Conservation (phyloP, 2,888 invertebrate genomes). For the Panzeria rudis region DNA sequence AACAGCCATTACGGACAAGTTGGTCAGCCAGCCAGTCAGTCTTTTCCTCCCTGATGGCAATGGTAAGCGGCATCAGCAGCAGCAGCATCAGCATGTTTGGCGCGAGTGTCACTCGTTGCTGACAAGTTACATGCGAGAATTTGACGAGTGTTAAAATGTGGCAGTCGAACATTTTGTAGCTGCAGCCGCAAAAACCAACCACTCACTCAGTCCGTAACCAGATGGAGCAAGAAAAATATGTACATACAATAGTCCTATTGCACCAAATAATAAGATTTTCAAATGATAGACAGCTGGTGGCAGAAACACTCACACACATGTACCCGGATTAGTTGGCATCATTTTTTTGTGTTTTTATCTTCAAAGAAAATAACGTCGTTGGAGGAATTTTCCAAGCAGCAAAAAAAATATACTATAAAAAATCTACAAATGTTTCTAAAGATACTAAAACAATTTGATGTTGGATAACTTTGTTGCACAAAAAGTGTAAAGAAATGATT, state of each 20-base stretch:
- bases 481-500: not conserved
- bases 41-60: constrained; percentile 60
- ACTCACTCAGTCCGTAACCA: constrained; percentile 36
- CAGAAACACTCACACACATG: constrained; percentile 34
- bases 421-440: not conserved
- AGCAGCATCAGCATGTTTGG: constrained; percentile 70
- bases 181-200: constrained; percentile 62
- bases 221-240: constrained; percentile 20
- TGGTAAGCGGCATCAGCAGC: constrained; percentile 51
- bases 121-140: constrained; percentile 83
- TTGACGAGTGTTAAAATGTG: constrained; percentile 80
- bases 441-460: constrained; percentile 20
- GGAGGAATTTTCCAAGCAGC: constrained; percentile 6
- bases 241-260: constrained; percentile 19
- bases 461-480: not conserved
- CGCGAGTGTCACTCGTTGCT: constrained; percentile 79
- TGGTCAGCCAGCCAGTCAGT: constrained; percentile 50
- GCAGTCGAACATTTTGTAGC: constrained; percentile 73
- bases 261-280: constrained; percentile 68
- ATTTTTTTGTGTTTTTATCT: constrained; percentile 9
- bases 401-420: not conserved
- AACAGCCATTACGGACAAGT: constrained; percentile 48
- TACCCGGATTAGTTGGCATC: constrained; percentile 23
- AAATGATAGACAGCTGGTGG: constrained; percentile 70
- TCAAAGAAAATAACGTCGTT: not conserved